Percentiles rank a stretch among this genome's conserved stretches.
Evolutionary conservation across 2,113 vertebrate species (phyloP).

Genomic region (Grallaria varia): DNA sequence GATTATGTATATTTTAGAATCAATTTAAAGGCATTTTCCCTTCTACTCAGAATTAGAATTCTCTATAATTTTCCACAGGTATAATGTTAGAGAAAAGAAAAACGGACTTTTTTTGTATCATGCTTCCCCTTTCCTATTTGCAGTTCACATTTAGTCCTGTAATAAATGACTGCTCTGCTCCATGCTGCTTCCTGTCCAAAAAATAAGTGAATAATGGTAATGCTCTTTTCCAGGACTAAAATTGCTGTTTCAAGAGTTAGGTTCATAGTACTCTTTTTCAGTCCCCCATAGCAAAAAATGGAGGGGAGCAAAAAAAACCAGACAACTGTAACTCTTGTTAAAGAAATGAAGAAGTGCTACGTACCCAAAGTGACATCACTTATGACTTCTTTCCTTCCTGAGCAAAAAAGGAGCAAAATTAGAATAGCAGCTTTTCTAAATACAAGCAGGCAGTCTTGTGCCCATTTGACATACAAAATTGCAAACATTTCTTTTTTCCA

Average conservation of each 20-base stretch:
- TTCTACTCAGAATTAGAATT: background rate
- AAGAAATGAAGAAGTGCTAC: background rate
- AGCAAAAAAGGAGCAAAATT: background rate
- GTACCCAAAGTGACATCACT: background rate
- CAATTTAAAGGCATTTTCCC: background rate
- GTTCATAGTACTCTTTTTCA: background rate
- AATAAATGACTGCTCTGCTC: background rate
- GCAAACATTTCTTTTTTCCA: background rate
- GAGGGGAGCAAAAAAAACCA: background rate
- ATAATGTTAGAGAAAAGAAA: background rate
- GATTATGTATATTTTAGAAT: background rate
- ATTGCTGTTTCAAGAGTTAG: background rate
- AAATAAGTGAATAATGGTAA: background rate
- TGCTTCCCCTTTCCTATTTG: background rate
- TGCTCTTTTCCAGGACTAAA: background rate
- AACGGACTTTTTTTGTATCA: background rate
- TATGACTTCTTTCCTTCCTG: background rate
- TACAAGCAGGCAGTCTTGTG: background rate
- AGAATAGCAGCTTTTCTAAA: background rate
- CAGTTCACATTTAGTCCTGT: background rate
- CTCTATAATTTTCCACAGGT: background rate
- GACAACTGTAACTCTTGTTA: background rate
- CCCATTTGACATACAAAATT: background rate
- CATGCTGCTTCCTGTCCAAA: background rate
- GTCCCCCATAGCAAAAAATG: background rate